Conservation (phyloP, 1,140 invertebrate genomes). For the Pseudomyrmex dendroicus region DNA sequence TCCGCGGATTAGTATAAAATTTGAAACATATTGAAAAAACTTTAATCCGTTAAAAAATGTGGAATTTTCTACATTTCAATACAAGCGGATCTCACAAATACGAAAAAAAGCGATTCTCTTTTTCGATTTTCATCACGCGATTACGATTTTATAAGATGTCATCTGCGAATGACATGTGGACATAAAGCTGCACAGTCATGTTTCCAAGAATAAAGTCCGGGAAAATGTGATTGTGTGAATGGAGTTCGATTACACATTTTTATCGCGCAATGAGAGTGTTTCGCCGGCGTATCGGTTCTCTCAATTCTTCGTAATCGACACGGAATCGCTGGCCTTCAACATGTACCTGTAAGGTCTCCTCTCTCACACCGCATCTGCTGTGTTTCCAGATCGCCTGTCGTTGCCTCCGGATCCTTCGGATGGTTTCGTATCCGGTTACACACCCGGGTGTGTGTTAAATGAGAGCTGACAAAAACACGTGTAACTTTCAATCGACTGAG, state of each 20-base stretch:
- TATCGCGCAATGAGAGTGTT: constrained; percentile 5
- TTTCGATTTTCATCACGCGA: not conserved
- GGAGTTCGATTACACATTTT: constrained; percentile 10
- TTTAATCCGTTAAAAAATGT: too few relatives aligned
- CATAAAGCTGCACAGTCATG: not conserved
- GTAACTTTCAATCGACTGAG: constrained; percentile 79
- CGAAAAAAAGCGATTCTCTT: not conserved
- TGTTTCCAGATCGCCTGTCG: constrained; percentile 41
- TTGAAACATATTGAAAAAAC: not conserved
- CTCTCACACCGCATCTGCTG: constrained; percentile 32
- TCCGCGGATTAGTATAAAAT: not conserved
- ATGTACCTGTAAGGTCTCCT: constrained; percentile 57
- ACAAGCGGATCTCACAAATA: not conserved
- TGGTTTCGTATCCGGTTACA: constrained; percentile 75
- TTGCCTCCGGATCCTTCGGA: constrained; percentile 48
- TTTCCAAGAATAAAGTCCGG: not conserved
- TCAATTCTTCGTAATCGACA: constrained; percentile 55
- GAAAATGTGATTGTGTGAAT: not conserved
- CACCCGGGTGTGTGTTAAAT: constrained; percentile 67
- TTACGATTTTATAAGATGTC: not conserved
- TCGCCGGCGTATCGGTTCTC: constrained; percentile 59
- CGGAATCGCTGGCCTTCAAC: constrained; percentile 54
- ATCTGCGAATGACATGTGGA: not conserved
- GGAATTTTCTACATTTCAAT: too few relatives aligned
- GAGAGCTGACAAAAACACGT: constrained; percentile 81